phyloP scores from a whole-genome alignment of 2,888 invertebrate genomes.

The Allygus modestus region DNA sequence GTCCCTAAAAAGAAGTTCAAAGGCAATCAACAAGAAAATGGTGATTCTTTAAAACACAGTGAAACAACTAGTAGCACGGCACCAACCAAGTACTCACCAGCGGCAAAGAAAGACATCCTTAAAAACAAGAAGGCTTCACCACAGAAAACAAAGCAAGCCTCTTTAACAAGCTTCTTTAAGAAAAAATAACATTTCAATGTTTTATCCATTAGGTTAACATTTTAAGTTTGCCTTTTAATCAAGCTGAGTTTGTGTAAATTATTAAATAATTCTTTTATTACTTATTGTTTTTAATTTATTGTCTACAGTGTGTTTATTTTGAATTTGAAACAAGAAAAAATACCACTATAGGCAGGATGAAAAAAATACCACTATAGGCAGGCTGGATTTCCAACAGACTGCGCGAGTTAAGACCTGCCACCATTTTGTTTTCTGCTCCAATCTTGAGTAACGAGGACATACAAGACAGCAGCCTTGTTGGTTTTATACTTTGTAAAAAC shows the following conservation, averaged over 20 bases:
- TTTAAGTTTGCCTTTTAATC: neutral
- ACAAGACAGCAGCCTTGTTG: too few relatives aligned
- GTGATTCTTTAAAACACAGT: neutral
- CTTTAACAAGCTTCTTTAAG: constrained; percentile 42
- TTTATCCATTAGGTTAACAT: neutral
- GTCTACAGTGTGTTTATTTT: too few relatives aligned
- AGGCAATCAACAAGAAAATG: neutral
- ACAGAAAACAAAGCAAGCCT: constrained; percentile 49
- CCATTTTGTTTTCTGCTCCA: too few relatives aligned
- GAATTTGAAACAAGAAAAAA: too few relatives aligned
- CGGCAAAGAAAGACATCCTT: neutral
- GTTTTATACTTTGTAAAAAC: too few relatives aligned
- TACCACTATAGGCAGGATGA: too few relatives aligned
- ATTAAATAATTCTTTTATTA: neutral
- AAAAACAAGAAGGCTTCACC: constrained; percentile 37
- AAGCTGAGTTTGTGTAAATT: neutral
- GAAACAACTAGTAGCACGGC: neutral
- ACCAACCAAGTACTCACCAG: neutral
- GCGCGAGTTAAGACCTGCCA: too few relatives aligned
- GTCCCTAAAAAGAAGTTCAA: constrained; percentile 39
- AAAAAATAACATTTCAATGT: neutral
- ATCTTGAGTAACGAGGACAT: too few relatives aligned
- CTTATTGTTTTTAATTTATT: too few relatives aligned
- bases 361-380: too few relatives aligned
- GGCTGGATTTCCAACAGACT: too few relatives aligned